Evolutionary conservation across 2,113 vertebrate species (phyloP).

Genomic region (Rhadina sibilatrix): DNA sequence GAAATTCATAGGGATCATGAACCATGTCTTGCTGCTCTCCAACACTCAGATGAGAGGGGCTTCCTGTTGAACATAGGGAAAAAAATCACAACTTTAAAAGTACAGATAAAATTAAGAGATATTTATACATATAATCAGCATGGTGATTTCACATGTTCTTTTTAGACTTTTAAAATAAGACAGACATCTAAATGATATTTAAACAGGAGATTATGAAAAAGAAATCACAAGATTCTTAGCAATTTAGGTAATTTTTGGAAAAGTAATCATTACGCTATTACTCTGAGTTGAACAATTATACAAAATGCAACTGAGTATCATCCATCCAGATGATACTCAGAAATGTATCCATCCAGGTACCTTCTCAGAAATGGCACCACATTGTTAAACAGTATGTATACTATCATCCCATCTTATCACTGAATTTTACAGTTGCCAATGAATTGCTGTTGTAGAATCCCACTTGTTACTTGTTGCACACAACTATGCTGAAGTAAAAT

Average conservation of each 20-base stretch:
- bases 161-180: not conserved
- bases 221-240: not conserved
- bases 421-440: not conserved
- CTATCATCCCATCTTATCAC: not conserved
- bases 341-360: not conserved
- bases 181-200: not conserved
- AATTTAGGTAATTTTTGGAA: not conserved
- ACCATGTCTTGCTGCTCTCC: conserved; percentile 90
- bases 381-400: not conserved
- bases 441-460: not conserved
- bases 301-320: not conserved
- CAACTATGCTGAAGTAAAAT: not conserved
- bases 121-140: not conserved
- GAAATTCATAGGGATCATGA: conserved; percentile 94
- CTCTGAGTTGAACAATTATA: not conserved
- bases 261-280: not conserved
- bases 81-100: not conserved
- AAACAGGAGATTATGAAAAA: not conserved
- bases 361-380: not conserved
- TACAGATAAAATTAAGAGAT: not conserved
- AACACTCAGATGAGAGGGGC: conserved; percentile 88
- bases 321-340: not conserved
- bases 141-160: not conserved
- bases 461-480: not conserved
- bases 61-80: conserved; percentile 74